A percentile compares a stretch with the other conserved stretches of the same genome.
phyloP scores from a whole-genome alignment of 2,797 vertebrate genomes.

The Hoplostethus atlanticus region DNA sequence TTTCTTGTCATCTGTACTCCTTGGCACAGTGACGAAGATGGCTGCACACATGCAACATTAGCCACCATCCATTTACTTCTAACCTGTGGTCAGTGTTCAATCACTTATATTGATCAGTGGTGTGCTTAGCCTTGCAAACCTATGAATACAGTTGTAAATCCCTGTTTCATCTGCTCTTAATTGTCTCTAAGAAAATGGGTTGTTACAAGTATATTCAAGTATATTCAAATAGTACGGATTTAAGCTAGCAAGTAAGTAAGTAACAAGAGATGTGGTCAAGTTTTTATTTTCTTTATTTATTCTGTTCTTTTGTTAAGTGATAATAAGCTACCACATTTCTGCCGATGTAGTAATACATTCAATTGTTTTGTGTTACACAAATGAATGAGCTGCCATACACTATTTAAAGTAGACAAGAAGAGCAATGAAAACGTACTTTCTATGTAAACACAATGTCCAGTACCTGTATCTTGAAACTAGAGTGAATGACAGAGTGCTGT shows the following conservation, averaged over 20 bases:
- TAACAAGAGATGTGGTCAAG: too few relatives aligned
- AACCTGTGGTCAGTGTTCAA: neutral
- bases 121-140: neutral
- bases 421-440: slow-evolving; percentile 12
- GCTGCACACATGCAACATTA: neutral
- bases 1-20: neutral
- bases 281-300: too few relatives aligned
- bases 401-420: slow-evolving; percentile 10
- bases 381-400: slow-evolving; percentile 13
- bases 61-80: neutral
- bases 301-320: neutral
- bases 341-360: neutral
- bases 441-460: slow-evolving; percentile 40
- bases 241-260: too few relatives aligned
- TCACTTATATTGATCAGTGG: neutral
- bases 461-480: slow-evolving; percentile 48
- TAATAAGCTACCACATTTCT: too few relatives aligned
- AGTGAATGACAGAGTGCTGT: slow-evolving; percentile 27
- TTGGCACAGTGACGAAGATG: neutral
- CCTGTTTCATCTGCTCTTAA: neutral
- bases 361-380: slow-evolving; percentile 11
- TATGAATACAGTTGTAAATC: neutral
- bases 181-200: neutral
- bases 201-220: neutral
- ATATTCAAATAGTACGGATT: too few relatives aligned